These are phyloP conservation scores for Ibidorhyncha struthersii DNA, from an alignment of 2,113 vertebrate species.

Conservation along the genomic window DNA sequence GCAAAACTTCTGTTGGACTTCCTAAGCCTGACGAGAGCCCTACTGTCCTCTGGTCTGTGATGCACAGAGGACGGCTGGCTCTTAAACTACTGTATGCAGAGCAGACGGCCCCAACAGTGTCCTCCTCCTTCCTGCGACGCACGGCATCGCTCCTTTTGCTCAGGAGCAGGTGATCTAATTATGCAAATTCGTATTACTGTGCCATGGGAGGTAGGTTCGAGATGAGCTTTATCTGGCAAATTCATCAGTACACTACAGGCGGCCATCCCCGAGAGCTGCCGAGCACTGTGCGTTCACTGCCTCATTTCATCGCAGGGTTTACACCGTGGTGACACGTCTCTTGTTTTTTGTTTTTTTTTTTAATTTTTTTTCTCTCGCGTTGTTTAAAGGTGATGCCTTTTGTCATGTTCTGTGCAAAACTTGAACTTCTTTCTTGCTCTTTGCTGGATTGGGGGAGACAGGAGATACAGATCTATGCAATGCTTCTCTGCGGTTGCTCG, in stretches of 20 bases:
- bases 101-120: background rate
- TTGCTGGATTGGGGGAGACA: background rate
- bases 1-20: background rate
- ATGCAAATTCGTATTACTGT: background rate
- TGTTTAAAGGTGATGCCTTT: conserved; percentile 3
- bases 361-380: background rate
- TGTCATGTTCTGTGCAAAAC: conserved; percentile 12
- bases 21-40: background rate
- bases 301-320: background rate
- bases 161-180: background rate
- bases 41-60: background rate
- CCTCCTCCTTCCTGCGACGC: background rate
- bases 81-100: background rate
- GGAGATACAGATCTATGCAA: conserved; percentile 54
- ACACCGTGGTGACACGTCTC: background rate
- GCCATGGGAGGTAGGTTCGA: background rate
- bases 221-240: background rate
- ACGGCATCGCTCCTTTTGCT: background rate
- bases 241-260: background rate
- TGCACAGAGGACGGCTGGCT: background rate
- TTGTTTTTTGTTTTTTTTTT: too few relatives aligned
- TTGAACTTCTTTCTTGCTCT: background rate
- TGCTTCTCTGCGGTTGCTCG: background rate
- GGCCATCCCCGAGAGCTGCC: background rate
- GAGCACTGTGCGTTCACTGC: background rate